Evolutionary conservation across 1,140 invertebrate species (phyloP).

Genomic region (Trachelipus rathkii): DNA sequence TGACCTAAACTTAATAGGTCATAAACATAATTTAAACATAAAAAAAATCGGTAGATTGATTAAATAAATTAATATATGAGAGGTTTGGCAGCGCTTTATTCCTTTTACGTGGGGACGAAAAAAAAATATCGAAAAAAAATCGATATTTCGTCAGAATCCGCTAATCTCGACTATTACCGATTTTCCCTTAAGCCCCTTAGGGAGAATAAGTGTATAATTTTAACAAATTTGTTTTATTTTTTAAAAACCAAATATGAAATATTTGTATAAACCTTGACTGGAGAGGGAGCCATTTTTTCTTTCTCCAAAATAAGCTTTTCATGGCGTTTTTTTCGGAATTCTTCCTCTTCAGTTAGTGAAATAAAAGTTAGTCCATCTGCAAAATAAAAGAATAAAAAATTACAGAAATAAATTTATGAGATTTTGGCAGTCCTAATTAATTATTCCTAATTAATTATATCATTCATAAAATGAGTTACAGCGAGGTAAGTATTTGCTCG

Average conservation of each 20-base stretch:
- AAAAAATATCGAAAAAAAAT: no score
- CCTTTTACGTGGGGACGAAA: no score
- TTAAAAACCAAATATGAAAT: not conserved
- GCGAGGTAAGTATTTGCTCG: no score
- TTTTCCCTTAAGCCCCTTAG: not conserved
- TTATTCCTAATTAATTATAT: no score
- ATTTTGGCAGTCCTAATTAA: no score
- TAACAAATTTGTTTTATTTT: not conserved
- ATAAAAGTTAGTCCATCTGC: conserved; percentile 27
- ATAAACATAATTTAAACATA: no score
- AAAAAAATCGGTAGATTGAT: no score
- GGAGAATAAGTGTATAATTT: not conserved
- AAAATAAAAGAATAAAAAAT: conserved; percentile 1
- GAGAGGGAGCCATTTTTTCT: conserved; percentile 23
- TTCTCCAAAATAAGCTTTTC: not conserved
- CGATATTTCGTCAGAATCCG: not conserved
- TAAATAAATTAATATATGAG: no score
- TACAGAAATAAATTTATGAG: no score
- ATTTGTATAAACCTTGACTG: conserved; percentile 24
- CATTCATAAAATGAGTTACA: no score
- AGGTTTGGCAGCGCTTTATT: no score
- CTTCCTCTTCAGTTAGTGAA: conserved; percentile 24
- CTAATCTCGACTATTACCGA: not conserved
- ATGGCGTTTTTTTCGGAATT: conserved; percentile 17
- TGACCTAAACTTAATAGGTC: no score